Conservation (phyloP, 2,888 invertebrate genomes). For the Hypsopygia costalis region DNA sequence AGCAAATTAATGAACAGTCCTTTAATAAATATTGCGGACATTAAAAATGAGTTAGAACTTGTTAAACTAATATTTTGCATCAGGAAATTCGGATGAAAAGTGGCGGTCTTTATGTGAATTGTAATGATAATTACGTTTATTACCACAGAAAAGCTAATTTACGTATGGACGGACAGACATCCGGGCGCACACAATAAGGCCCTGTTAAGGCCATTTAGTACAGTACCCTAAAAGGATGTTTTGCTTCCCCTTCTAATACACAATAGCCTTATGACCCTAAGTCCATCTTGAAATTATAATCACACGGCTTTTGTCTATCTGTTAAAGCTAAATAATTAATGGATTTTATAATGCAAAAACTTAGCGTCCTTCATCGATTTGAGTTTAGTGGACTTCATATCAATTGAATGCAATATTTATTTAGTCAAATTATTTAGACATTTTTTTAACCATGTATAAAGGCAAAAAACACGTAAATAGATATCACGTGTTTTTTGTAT, state of each 20-base stretch:
- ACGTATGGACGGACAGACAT: conserved; percentile 1
- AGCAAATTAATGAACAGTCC: no score
- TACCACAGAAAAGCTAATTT: conserved; percentile 6
- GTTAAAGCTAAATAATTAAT: conserved; percentile 3
- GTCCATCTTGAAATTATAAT: no score
- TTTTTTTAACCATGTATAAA: no score
- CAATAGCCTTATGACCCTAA: conserved; percentile 1
- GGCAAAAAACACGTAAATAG: no score
- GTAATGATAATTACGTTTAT: conserved; percentile 5
- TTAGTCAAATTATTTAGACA: no score
- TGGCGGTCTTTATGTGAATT: background rate
- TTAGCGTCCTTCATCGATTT: background rate
- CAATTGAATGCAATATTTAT: no score
- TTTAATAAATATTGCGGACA: no score
- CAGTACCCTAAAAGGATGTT: conserved; percentile 2
- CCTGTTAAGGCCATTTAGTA: background rate
- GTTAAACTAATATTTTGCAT: no score
- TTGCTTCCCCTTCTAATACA: conserved; percentile 1
- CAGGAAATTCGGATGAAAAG: background rate
- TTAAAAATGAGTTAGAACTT: no score
- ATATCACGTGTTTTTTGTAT: no score
- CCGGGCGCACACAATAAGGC: background rate
- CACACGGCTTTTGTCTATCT: no score
- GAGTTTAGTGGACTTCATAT: background rate
- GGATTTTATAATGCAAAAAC: background rate